Evolutionary conservation across 1,140 invertebrate genomes (phyloP), one percentile per base, ranked within the genome.

Genomic region (Andrena cerasifolii): DNA sequence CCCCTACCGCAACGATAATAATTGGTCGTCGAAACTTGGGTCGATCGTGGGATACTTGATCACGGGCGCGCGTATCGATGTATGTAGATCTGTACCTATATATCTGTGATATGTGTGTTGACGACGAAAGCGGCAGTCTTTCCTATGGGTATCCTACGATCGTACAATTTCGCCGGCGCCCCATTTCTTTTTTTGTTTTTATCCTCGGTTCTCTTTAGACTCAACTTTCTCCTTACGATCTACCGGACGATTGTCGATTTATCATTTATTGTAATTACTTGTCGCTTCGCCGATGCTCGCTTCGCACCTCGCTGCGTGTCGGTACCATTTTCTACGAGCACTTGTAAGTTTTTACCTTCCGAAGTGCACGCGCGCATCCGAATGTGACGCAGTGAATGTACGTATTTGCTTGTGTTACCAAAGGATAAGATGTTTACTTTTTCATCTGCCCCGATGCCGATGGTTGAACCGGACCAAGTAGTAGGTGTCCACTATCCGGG

Each of bases 71-170:
- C 45, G 7, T 51, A 40, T 28, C 3, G 26, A 24, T 24, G n/a
- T 43, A 31, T 26, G 16, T 71, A 47, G 40, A n/a, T 21, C 1
- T 61, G 26, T 59, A 10, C 14, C 12, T 61, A n/a, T 49, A 14
- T 47, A 43, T 36, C 21, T 67, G 10, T 40, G 36, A n/a, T 72
- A 36, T 61, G 31, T 16, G 21, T 40, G 54, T 66, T 21, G n/a
- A 51, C 24, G 47, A 45, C 75, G 79, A 36, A 78, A 73, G 63
- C 77, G 82, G 82, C 82, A 84, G 82, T 84, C 82, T 84, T 84
- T 72, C 45, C 67, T 66, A 78, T 70, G 66, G n/a, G 70, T 76
- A 66, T 49, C 53, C 36, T 62, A 76, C 65, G 47, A 82, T 73
- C 61, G 70, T 24, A 51, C 76, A 33, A 59, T 53, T 59, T 72